These are phyloP conservation scores for Psittacula derbiana DNA, from an alignment of 2,797 vertebrate genomes.

Conservation along the genomic window DNA sequence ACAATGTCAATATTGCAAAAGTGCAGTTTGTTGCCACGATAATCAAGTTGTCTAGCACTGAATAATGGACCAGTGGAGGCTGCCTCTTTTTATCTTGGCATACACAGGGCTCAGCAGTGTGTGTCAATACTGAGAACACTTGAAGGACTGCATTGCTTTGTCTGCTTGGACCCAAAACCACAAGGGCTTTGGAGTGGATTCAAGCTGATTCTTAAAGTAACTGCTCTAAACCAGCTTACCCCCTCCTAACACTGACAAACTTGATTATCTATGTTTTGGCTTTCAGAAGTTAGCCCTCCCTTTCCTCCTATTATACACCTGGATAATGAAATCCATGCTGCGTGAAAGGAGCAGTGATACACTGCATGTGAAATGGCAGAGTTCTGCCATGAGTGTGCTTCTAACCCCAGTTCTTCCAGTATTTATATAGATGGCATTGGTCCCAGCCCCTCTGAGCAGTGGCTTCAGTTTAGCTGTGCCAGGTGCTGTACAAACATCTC, in stretches of 20 bases:
- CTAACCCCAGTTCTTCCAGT: neutral
- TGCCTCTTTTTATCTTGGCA: constrained; percentile 17
- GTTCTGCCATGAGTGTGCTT: neutral
- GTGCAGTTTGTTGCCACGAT: constrained; percentile 12
- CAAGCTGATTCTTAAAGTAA: constrained; percentile 2
- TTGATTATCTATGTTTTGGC: constrained; percentile 29
- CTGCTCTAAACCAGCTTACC: neutral
- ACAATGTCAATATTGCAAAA: constrained; percentile 32
- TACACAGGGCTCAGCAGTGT: neutral
- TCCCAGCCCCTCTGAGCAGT: neutral
- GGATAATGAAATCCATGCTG: neutral
- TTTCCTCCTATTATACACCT: constrained; percentile 61
- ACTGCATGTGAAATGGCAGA: neutral
- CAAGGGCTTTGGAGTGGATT: neutral
- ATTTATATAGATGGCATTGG: fast-evolving
- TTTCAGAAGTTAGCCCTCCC: constrained; percentile 30
- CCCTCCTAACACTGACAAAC: neutral
- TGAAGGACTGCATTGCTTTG: constrained; percentile 26
- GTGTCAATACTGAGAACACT: constrained; percentile 29
- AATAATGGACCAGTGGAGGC: constrained; percentile 45
- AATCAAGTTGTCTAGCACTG: constrained; percentile 47
- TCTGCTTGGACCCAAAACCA: neutral
- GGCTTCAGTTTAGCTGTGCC: neutral
- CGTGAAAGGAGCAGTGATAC: neutral
- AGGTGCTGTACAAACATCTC: neutral